Conservation (phyloP, 2,888 invertebrate genomes). For the Dasypogon diadema region DNA sequence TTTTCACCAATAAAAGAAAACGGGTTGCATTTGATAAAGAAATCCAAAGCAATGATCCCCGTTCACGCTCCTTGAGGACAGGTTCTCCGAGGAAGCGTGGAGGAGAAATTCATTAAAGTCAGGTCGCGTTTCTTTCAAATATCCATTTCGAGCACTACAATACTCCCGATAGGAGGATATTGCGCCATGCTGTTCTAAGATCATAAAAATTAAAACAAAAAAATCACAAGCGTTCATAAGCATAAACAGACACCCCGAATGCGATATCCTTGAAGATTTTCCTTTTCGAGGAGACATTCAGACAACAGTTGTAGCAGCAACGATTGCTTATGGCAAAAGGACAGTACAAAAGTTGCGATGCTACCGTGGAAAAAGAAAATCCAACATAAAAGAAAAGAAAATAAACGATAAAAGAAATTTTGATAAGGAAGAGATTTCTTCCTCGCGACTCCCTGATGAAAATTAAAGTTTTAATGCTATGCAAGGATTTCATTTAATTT, state of each 20-base stretch:
- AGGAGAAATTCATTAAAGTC: not conserved
- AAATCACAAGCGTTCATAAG: not conserved
- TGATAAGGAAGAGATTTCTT: not conserved
- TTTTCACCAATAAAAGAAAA: not conserved
- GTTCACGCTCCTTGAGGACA: not conserved
- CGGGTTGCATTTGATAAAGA: not conserved
- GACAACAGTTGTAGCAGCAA: constrained; percentile 15
- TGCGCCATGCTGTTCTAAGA: constrained; percentile 16
- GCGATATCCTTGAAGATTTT: constrained; percentile 7
- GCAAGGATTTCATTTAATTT: constrained; percentile 55
- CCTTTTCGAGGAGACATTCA: constrained; percentile 7
- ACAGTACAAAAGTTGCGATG: constrained; percentile 19
- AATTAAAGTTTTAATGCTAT: constrained; percentile 56
- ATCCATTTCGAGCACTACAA: not conserved
- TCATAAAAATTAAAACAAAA: constrained; percentile 1
- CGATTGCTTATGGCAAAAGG: constrained; percentile 8
- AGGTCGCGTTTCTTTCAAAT: not conserved
- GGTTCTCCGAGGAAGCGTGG: not conserved
- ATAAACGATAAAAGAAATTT: constrained; percentile 21
- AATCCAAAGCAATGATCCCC: not conserved
- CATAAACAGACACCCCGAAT: constrained; percentile 1
- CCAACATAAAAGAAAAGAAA: not conserved
- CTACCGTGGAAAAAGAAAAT: not conserved
- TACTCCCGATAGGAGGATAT: not conserved
- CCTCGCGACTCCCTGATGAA: constrained; percentile 40